Evolutionary conservation across 1,140 invertebrate genomes (phyloP).

Genomic region (Papilio dardanus): DNA sequence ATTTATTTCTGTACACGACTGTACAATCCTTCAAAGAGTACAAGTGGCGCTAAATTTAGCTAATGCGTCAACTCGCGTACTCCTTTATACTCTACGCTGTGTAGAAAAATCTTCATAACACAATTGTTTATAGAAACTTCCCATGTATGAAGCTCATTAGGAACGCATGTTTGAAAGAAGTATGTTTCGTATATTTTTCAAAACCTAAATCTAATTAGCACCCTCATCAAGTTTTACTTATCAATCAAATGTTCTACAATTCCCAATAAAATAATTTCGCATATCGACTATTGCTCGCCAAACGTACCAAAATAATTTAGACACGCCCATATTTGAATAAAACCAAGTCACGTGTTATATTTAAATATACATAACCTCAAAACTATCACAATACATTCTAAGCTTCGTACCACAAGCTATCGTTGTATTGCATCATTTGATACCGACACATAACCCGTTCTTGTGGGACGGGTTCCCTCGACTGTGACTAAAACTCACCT

Average conservation of each 20-base stretch:
- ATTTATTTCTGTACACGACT: constrained; percentile 8
- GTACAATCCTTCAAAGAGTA: constrained; percentile 33
- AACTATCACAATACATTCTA: background rate
- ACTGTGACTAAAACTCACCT: constrained; percentile 15
- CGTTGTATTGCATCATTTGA: constrained; percentile 1
- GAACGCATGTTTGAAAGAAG: background rate
- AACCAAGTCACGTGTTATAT: background rate
- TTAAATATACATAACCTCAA: background rate
- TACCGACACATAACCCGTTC: constrained; percentile 1
- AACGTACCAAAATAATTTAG: no score
- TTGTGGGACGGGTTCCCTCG: constrained; percentile 3
- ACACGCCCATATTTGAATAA: background rate
- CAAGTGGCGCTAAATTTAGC: constrained; percentile 34
- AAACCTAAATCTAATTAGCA: background rate
- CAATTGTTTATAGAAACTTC: background rate
- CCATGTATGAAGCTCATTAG: background rate
- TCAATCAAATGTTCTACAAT: background rate
- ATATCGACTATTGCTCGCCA: no score
- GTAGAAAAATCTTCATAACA: constrained; percentile 22
- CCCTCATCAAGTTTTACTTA: background rate
- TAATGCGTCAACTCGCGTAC: constrained; percentile 32
- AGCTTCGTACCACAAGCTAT: background rate
- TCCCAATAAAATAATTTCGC: no score
- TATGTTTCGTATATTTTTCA: background rate
- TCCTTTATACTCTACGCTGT: constrained; percentile 5